Evolutionary conservation across 2,113 vertebrate species (phyloP).

Genomic region (Archocentrus centrarchus): DNA sequence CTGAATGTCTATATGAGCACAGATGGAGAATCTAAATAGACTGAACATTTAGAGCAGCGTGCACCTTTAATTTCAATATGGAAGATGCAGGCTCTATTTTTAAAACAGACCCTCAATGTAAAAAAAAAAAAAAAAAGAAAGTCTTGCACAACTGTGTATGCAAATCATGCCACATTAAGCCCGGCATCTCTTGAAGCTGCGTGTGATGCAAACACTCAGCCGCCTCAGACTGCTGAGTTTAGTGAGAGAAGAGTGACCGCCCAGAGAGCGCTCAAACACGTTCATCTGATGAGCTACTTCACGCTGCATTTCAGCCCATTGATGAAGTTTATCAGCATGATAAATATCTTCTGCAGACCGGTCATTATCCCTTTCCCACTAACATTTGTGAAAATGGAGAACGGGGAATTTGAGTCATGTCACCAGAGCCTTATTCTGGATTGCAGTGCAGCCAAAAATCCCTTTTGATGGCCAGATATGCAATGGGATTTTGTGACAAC

Average conservation of each 20-base stretch:
- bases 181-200: constrained; percentile 30
- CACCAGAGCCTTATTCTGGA: neutral
- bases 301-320: constrained; percentile 51
- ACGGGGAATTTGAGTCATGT: neutral
- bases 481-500: neutral
- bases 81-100: constrained; percentile 19
- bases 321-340: constrained; percentile 57
- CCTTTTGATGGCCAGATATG: neutral
- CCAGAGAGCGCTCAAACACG: constrained; percentile 56
- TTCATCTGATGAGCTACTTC: constrained; percentile 62
- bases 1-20: constrained; percentile 20
- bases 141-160: constrained; percentile 19
- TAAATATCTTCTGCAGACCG: constrained; percentile 41
- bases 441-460: neutral
- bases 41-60: neutral
- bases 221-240: constrained; percentile 51
- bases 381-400: constrained; percentile 19
- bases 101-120: neutral
- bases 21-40: constrained; percentile 47
- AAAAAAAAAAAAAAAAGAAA: neutral
- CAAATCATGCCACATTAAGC: constrained; percentile 41
- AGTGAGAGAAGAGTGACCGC: constrained; percentile 48
- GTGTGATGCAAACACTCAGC: constrained; percentile 34
- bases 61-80: neutral
- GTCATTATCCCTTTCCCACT: constrained; percentile 11